Conservation (phyloP, 2,797 vertebrate species). For the Benthosema pterotum region DNA sequence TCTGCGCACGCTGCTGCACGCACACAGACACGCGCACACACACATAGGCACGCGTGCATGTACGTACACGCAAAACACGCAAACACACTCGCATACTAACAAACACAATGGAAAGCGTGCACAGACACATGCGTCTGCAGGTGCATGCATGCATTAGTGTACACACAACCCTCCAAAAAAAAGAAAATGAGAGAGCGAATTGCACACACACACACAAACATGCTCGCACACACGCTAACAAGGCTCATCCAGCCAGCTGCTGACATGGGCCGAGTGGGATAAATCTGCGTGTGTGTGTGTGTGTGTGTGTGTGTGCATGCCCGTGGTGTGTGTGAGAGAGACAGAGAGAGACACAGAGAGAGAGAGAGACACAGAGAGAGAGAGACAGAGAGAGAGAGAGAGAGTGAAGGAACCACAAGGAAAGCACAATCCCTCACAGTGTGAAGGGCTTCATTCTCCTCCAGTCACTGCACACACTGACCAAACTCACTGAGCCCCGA, state of each 20-base stretch:
- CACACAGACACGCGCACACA: slow-evolving; percentile 38
- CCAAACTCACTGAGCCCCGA: slow-evolving; percentile 13
- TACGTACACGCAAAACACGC: slow-evolving; percentile 30
- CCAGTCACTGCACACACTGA: slow-evolving; percentile 3
- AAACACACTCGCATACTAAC: not conserved
- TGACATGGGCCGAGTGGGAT: slow-evolving; percentile 80
- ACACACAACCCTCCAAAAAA: slow-evolving; percentile 16
- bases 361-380: not conserved
- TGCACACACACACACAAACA: slow-evolving; percentile 34
- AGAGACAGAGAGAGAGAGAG: slow-evolving; percentile 16
- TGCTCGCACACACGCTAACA: slow-evolving; percentile 67
- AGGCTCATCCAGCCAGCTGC: slow-evolving; percentile 80
- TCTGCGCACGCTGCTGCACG: slow-evolving; percentile 60
- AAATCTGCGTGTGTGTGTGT: slow-evolving; percentile 60
- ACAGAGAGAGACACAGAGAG: not conserved
- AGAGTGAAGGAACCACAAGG: slow-evolving; percentile 38
- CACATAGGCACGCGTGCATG: not conserved
- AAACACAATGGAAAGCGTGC: not conserved
- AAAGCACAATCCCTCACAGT: slow-evolving; percentile 39
- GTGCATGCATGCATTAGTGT: not conserved
- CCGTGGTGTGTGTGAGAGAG: slow-evolving; percentile 12
- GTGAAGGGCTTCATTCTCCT: slow-evolving; percentile 18
- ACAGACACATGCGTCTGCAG: slow-evolving; percentile 7
- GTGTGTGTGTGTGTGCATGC: slow-evolving; percentile 16
- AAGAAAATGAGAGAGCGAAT: too few species aligned